Conservation (phyloP, 2,888 invertebrate genomes). For the Chelonus formosanus region DNA sequence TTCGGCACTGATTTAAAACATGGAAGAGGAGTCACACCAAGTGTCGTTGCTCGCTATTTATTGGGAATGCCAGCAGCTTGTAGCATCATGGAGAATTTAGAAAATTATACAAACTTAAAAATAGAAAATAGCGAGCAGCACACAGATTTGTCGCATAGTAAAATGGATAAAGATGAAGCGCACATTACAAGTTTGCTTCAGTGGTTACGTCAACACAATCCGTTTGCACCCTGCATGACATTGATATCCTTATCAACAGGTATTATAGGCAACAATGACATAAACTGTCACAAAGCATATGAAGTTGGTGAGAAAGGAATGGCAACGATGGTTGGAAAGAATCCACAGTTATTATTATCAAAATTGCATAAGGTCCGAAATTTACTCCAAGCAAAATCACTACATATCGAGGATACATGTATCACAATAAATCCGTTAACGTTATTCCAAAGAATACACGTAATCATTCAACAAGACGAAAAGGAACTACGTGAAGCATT, state of each 20-base stretch:
- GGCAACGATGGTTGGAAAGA: slow-evolving; percentile 48
- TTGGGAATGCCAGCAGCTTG: slow-evolving; percentile 51
- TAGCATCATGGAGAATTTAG: slow-evolving; percentile 50
- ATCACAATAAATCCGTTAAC: slow-evolving; percentile 2
- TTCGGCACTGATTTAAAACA: slow-evolving; percentile 43
- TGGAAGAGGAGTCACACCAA: slow-evolving; percentile 33
- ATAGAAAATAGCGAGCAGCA: slow-evolving; percentile 57
- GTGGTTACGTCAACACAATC: too few species aligned
- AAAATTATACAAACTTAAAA: slow-evolving; percentile 51
- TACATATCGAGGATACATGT: too few species aligned
- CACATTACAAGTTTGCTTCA: slow-evolving; percentile 49
- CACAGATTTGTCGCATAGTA: slow-evolving; percentile 57
- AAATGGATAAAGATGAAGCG: slow-evolving; percentile 51
- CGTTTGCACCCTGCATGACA: slow-evolving; percentile 25
- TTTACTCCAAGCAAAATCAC: background rate
- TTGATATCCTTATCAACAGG: slow-evolving; percentile 43
- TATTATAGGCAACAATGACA: slow-evolving; percentile 40
- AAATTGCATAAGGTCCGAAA: background rate
- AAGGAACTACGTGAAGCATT: slow-evolving; percentile 35
- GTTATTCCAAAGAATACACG: slow-evolving; percentile 44
- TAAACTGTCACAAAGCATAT: slow-evolving; percentile 47
- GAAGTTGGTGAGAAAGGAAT: slow-evolving; percentile 48
- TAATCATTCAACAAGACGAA: slow-evolving; percentile 37
- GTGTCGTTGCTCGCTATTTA: slow-evolving; percentile 19
- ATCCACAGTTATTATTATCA: background rate